phyloP scores from a whole-genome alignment of 2,888 invertebrate species.

The Sturmia bella region DNA sequence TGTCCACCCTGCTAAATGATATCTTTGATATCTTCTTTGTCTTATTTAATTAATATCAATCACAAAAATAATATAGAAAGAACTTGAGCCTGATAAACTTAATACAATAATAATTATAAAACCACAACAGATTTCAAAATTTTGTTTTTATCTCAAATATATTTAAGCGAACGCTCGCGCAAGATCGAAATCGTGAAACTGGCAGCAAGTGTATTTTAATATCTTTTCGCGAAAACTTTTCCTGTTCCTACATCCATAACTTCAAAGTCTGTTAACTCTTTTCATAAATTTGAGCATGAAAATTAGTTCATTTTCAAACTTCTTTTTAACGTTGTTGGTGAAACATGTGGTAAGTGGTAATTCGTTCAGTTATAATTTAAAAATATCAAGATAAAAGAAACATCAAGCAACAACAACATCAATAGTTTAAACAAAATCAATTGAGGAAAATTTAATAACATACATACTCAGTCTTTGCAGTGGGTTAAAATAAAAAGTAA shows the following conservation, averaged over 20 bases:
- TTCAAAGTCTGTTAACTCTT: slow-evolving; percentile 31
- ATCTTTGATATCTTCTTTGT: no score
- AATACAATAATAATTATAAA: no score
- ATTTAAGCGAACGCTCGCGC: no score
- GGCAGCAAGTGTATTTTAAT: no score
- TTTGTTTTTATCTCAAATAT: no score
- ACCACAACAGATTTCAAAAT: no score
- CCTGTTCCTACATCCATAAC: slow-evolving; percentile 57
- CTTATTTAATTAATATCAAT: no score
- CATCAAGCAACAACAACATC: slow-evolving; percentile 17
- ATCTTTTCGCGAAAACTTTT: slow-evolving; percentile 58
- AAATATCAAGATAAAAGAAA: slow-evolving; percentile 8
- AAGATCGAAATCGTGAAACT: no score
- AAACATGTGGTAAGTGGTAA: not conserved
- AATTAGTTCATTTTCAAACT: slow-evolving; percentile 3
- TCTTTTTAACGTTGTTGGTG: slow-evolving; percentile 17
- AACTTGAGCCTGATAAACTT: no score
- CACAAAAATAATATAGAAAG: no score
- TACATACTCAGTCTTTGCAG: slow-evolving; percentile 13
- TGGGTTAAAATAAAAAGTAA: slow-evolving; percentile 52
- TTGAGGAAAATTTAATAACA: slow-evolving; percentile 40
- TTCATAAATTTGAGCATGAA: slow-evolving; percentile 3
- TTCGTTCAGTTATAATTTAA: slow-evolving; percentile 49
- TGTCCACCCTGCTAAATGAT: no score
- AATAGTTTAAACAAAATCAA: slow-evolving; percentile 11